Evolutionary conservation across 2,113 vertebrate genomes (phyloP).

Genomic region (Malurus alboscapulatus): DNA sequence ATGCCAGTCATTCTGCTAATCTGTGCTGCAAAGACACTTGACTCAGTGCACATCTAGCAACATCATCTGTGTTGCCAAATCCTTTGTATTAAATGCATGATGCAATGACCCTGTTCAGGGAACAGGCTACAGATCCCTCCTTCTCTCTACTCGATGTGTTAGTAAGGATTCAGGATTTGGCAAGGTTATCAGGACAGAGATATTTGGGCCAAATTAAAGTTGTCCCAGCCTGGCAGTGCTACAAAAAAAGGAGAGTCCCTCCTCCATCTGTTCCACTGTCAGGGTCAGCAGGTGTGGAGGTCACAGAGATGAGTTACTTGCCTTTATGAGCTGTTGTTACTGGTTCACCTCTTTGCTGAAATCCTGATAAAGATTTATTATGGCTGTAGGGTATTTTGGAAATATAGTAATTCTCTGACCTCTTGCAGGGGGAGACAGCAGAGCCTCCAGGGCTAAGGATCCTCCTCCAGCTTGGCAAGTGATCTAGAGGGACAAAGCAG

Average conservation of each 20-base stretch:
- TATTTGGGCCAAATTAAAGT: neutral
- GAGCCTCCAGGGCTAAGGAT: neutral
- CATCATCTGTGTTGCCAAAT: neutral
- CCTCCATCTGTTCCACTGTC: neutral
- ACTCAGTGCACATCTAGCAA: neutral
- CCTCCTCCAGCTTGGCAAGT: neutral
- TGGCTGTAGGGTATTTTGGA: neutral
- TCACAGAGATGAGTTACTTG: neutral
- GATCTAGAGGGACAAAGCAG: neutral
- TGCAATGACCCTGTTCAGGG: neutral
- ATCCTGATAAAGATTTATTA: neutral
- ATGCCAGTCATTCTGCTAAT: neutral
- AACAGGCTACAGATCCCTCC: neutral
- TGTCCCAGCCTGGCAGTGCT: neutral
- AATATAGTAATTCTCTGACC: neutral
- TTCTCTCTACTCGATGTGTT: neutral
- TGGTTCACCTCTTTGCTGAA: neutral
- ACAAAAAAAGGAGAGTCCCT: neutral
- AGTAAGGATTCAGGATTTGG: neutral
- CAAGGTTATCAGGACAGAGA: neutral
- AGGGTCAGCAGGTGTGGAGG: neutral
- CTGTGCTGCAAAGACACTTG: neutral
- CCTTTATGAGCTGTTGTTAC: rapidly evolving
- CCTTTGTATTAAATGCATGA: neutral
- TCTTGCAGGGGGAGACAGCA: neutral